Percentiles rank a stretch among this genome's conserved stretches.
Conservation (phyloP, 92 coral and sea anemone species). For the Plumapathes pennacea region DNA sequence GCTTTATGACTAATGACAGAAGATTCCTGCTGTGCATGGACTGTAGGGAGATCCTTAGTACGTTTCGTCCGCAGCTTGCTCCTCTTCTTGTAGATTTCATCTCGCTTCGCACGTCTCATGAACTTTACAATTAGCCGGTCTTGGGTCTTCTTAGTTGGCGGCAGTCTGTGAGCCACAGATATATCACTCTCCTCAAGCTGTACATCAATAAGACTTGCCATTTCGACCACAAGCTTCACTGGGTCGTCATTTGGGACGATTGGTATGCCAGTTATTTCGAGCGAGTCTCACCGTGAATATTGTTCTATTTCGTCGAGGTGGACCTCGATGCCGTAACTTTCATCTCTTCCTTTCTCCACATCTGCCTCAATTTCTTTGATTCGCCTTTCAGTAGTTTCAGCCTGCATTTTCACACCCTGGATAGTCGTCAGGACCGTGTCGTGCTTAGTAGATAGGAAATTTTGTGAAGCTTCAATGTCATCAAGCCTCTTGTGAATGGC, state of each 20-base stretch:
- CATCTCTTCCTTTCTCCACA: background rate
- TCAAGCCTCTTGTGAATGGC: no score
- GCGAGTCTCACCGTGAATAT: slow-evolving; percentile 26
- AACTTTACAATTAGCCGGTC: slow-evolving; percentile 24
- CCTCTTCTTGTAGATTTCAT: slow-evolving; percentile 14
- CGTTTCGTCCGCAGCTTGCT: slow-evolving; percentile 1
- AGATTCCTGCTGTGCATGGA: no score
- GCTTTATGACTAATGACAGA: no score
- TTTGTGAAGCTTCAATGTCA: background rate
- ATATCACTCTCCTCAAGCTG: slow-evolving; percentile 20
- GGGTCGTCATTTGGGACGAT: slow-evolving; percentile 9
- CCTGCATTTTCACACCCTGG: background rate
- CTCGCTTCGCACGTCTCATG: slow-evolving; percentile 9
- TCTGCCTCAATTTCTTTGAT: background rate
- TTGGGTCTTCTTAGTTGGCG: slow-evolving; percentile 19
- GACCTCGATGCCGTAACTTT: background rate
- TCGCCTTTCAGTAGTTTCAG: background rate
- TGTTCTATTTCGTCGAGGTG: slow-evolving; percentile 23
- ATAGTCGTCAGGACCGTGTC: background rate
- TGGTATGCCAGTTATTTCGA: slow-evolving; percentile 26
- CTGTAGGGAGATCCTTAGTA: background rate
- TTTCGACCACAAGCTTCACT: slow-evolving; percentile 13
- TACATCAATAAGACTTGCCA: slow-evolving; percentile 4
- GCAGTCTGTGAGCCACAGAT: slow-evolving; percentile 30
- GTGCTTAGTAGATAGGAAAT: background rate